Conservation (phyloP, 2,797 vertebrate species). For the Falco cherrug region DNA sequence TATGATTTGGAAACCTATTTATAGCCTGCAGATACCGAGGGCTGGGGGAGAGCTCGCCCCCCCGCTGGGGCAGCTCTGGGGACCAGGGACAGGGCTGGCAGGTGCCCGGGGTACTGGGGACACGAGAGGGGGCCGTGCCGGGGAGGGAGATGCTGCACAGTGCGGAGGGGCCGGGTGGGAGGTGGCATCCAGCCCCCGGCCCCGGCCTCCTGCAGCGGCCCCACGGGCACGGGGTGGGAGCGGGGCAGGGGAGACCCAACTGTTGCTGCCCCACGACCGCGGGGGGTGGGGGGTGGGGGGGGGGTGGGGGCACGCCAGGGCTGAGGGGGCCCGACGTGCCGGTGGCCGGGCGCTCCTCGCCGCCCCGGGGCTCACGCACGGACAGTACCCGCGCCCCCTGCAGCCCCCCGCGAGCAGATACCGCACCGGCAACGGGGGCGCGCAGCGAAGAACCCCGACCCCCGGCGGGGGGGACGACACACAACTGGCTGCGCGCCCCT, state of each 20-base stretch:
- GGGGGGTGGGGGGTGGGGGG: too few relatives aligned
- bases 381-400: neutral
- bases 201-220: neutral
- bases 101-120: too few relatives aligned
- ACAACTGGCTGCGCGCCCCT: too few relatives aligned
- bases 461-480: neutral
- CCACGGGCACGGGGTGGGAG: neutral
- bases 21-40: neutral
- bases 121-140: too few relatives aligned
- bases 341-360: too few relatives aligned
- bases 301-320: neutral
- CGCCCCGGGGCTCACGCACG: accelerated
- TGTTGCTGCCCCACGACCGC: neutral
- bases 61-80: too few relatives aligned
- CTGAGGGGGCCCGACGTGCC: too few relatives aligned
- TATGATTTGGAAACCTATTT: neutral
- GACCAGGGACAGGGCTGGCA: too few relatives aligned
- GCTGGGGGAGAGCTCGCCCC: neutral
- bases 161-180: neutral
- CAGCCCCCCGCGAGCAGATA: too few relatives aligned
- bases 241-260: neutral
- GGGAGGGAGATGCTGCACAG: neutral
- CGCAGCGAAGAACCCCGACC: too few relatives aligned
- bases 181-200: neutral
- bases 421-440: too few relatives aligned